Percentiles rank a stretch among this genome's conserved stretches.
Evolutionary conservation across 2,797 vertebrate species (phyloP).

Genomic region (Delichon dasypus): DNA sequence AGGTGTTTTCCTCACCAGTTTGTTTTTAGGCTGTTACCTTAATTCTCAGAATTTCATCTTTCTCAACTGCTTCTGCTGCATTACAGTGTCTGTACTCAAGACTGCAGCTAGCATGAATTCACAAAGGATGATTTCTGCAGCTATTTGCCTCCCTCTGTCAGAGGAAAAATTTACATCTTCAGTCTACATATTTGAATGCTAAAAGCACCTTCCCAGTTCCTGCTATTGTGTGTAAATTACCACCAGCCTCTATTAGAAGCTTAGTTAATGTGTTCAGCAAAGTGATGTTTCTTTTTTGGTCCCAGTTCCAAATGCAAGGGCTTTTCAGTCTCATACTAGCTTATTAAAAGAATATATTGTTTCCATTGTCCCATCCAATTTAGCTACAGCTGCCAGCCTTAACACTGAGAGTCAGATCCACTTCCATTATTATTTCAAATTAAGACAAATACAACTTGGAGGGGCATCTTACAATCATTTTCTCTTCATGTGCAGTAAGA

Average conservation of each 20-base stretch:
- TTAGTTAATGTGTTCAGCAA: background rate
- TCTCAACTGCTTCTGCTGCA: accelerated
- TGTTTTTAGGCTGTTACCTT: background rate
- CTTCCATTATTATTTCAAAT: conserved; percentile 30
- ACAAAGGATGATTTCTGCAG: background rate
- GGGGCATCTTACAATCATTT: background rate
- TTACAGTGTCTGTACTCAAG: background rate
- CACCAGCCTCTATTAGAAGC: background rate
- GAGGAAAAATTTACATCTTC: background rate
- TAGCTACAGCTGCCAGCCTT: conserved; percentile 2
- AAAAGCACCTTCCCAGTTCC: background rate
- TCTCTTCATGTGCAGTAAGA: background rate
- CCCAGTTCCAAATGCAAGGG: background rate
- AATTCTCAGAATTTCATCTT: background rate
- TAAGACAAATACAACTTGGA: background rate
- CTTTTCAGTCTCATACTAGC: background rate
- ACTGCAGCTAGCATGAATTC: background rate
- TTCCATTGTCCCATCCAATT: background rate
- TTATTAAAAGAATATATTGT: conserved; percentile 12
- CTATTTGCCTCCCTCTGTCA: background rate
- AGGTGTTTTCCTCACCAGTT: background rate
- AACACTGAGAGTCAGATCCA: background rate
- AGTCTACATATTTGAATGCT: background rate
- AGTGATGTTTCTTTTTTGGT: background rate
- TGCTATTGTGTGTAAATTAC: background rate